phyloP scores from a whole-genome alignment of 2,797 vertebrate species.

The Hapalemur alaotrensis region DNA sequence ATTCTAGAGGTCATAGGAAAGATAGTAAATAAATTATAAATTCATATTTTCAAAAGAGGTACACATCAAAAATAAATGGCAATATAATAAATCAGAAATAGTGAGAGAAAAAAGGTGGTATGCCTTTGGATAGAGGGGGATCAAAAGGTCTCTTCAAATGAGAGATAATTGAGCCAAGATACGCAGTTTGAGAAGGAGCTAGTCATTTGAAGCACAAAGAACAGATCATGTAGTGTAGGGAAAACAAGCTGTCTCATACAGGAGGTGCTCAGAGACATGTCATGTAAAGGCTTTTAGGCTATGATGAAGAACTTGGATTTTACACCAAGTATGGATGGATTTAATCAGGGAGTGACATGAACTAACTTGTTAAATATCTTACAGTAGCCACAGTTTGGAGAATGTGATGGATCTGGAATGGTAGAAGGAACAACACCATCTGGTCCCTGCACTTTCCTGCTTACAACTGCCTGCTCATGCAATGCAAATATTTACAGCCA shows the following conservation, averaged over 20 bases:
- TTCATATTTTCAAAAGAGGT: background rate
- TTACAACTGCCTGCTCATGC: background rate
- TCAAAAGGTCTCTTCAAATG: background rate
- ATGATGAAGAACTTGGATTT: background rate
- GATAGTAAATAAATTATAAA: background rate
- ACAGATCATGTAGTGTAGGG: background rate
- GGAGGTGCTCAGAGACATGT: background rate
- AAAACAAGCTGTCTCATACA: background rate
- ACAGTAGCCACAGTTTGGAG: background rate
- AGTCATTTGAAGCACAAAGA: background rate
- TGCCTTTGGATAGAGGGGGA: background rate
- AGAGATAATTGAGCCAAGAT: background rate
- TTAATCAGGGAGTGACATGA: background rate
- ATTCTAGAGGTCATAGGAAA: background rate
- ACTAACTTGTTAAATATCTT: background rate
- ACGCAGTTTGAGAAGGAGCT: background rate
- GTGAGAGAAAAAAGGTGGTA: fast-evolving
- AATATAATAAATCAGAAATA: background rate
- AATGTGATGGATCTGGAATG: background rate
- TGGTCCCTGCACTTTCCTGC: background rate
- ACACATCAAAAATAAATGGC: background rate
- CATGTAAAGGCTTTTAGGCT: background rate
- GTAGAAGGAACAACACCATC: background rate
- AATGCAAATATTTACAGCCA: background rate
- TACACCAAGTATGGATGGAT: background rate